Conservation (phyloP, 2,113 vertebrate genomes). For the Notarius quadriscutis region DNA sequence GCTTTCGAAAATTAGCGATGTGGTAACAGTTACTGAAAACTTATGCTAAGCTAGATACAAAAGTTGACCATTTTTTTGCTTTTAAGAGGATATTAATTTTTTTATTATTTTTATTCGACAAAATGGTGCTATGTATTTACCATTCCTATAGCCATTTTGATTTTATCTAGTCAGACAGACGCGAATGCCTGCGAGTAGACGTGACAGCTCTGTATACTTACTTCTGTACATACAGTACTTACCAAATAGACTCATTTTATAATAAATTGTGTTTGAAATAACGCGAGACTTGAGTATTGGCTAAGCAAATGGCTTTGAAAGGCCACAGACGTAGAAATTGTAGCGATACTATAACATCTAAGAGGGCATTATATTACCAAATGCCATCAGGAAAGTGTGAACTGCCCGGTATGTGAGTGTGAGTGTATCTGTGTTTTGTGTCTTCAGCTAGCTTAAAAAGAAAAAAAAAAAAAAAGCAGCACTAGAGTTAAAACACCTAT, state of each 20-base stretch:
- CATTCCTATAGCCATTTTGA: constrained; percentile 79
- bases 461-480: neutral
- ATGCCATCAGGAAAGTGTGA: constrained; percentile 6
- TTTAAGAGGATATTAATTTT: constrained; percentile 63
- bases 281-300: constrained; percentile 40
- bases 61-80: constrained; percentile 62
- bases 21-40: constrained; percentile 53
- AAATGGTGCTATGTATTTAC: constrained; percentile 83
- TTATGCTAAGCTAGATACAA: constrained; percentile 55
- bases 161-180: constrained; percentile 53
- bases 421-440: neutral
- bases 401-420: neutral
- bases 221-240: constrained; percentile 61
- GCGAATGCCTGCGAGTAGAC: constrained; percentile 54
- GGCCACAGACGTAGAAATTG: neutral
- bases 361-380: constrained; percentile 23
- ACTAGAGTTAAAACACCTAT: neutral
- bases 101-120: constrained; percentile 72
- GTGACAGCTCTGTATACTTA: constrained; percentile 52
- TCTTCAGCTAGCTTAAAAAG: constrained; percentile 13
- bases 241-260: constrained; percentile 46
- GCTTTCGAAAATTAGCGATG: constrained; percentile 59
- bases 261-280: constrained; percentile 45
- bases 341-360: constrained; percentile 14
- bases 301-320: constrained; percentile 20